phyloP scores from a whole-genome alignment of 2,888 invertebrate genomes.

The Cheilosia scutellata region DNA sequence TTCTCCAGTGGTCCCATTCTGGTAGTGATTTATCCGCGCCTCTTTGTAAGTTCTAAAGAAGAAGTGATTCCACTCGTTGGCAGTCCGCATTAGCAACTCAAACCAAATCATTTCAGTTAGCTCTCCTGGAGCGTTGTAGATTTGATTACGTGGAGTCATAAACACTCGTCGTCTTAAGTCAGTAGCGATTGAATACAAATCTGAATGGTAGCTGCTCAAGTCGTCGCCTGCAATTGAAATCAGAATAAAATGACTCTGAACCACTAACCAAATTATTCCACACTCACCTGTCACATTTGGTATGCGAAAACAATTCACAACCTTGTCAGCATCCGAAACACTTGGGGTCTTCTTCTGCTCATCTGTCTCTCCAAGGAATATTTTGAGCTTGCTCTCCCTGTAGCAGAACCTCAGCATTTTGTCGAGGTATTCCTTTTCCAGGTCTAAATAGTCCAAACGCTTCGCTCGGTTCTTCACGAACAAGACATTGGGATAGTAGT shows the following conservation, averaged over 20 bases:
- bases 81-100: conserved; percentile 78
- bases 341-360: conserved; percentile 76
- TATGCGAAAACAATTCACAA: conserved; percentile 78
- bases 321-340: conserved; percentile 73
- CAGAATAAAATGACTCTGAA: neutral
- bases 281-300: conserved; percentile 78
- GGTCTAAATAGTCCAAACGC: conserved; percentile 89
- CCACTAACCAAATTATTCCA: no score
- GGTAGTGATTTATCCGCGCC: conserved; percentile 53
- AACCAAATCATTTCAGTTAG: conserved; percentile 81
- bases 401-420: conserved; percentile 79
- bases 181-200: conserved; percentile 77
- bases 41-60: conserved; percentile 80
- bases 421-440: conserved; percentile 78
- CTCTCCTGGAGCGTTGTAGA: conserved; percentile 78
- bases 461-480: conserved; percentile 93
- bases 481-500: conserved; percentile 93
- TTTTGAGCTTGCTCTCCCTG: conserved; percentile 79
- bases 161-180: conserved; percentile 80
- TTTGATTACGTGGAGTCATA: conserved; percentile 80
- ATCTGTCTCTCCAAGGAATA: conserved; percentile 78
- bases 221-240: conserved; percentile 61
- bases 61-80: conserved; percentile 79
- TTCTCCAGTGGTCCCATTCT: conserved; percentile 48
- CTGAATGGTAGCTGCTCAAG: conserved; percentile 77